Conservation (phyloP, 2,113 vertebrate species). For the Sarotherodon lohbergeri region DNA sequence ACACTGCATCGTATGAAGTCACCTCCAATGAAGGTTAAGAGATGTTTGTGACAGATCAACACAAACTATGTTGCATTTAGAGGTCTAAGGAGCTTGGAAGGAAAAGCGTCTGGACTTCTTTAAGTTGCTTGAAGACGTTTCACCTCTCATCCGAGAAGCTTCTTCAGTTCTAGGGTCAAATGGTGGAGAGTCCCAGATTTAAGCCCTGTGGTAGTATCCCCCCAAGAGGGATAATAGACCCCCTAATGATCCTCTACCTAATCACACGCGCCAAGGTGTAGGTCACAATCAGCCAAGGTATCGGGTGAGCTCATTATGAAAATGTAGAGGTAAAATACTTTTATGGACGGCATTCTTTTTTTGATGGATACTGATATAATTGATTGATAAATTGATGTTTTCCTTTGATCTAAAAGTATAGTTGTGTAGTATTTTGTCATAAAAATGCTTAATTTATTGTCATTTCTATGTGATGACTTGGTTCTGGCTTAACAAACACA, state of each 20-base stretch:
- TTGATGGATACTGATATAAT: neutral
- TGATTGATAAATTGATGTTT: neutral
- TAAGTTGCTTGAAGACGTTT: neutral
- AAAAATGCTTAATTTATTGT: neutral
- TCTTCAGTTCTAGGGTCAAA: neutral
- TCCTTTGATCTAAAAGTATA: neutral
- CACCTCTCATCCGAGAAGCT: neutral
- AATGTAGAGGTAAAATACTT: neutral
- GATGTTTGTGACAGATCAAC: neutral
- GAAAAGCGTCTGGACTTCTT: neutral
- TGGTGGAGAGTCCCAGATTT: neutral
- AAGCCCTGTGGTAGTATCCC: neutral
- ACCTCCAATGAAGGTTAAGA: neutral
- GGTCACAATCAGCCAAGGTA: neutral
- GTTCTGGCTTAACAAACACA: neutral
- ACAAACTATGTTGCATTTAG: neutral
- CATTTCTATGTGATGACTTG: neutral
- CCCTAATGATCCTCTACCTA: neutral
- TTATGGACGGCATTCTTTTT: neutral
- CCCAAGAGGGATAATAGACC: accelerated
- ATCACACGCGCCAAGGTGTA: neutral
- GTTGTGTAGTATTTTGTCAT: neutral
- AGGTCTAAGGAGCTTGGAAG: neutral
- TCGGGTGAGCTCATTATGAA: neutral
- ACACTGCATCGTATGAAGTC: neutral